Percentiles rank a stretch among this genome's conserved stretches.
Conservation (phyloP, 1,140 invertebrate species). For the Musca vetustissima region DNA sequence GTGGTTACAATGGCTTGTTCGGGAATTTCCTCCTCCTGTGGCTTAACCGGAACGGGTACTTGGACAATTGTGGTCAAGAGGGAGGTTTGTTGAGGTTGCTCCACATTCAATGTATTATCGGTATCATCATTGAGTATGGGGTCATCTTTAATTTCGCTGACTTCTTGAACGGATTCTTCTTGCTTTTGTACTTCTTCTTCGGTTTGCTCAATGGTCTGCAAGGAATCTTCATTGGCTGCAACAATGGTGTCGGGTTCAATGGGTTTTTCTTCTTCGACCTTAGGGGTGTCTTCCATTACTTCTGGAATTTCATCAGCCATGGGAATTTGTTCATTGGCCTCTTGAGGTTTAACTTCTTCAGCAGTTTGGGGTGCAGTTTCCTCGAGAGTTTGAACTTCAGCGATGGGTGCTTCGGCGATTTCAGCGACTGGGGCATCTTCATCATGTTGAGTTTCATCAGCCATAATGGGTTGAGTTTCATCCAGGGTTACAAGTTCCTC, state of each 20-base stretch:
- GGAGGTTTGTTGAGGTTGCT: slow-evolving; percentile 9
- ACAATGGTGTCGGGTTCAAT: too few relatives aligned
- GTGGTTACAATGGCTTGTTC: slow-evolving; percentile 12
- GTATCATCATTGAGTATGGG: slow-evolving; percentile 1
- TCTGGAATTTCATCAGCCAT: too few relatives aligned
- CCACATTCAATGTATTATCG: not conserved
- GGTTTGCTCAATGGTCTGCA: too few relatives aligned
- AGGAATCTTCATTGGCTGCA: too few relatives aligned
- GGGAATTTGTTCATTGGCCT: too few relatives aligned
- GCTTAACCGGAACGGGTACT: slow-evolving; percentile 17
- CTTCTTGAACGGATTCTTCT: not conserved
- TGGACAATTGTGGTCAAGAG: slow-evolving; percentile 47
- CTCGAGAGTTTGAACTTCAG: too few relatives aligned
- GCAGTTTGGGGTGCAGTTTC: not conserved
- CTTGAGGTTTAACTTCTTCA: not conserved
- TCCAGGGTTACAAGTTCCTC: not conserved
- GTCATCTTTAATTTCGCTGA: slow-evolving; percentile 3
- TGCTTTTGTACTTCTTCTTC: too few relatives aligned
- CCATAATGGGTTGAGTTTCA: not conserved
- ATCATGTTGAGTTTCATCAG: not conserved
- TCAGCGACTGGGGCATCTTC: not conserved
- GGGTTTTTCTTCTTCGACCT: too few relatives aligned
- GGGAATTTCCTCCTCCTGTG: not conserved
- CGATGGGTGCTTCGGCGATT: too few relatives aligned
- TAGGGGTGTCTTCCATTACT: not conserved